Conservation (phyloP, 2,113 vertebrate species). For the Xenus cinereus region DNA sequence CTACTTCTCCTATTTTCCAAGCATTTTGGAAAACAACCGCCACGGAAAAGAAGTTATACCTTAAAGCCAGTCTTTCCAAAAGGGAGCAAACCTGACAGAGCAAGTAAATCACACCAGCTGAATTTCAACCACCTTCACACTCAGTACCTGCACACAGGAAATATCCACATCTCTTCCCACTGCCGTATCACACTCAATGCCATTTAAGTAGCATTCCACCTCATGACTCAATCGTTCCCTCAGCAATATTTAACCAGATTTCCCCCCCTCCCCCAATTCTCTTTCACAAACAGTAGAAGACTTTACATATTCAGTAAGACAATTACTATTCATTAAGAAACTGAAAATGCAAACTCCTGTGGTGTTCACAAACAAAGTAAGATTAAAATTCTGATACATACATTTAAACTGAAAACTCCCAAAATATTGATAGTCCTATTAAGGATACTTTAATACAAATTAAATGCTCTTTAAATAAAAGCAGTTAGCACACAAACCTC, state of each 20-base stretch:
- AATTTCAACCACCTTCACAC: neutral
- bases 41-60: neutral
- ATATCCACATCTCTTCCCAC: neutral
- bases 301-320: neutral
- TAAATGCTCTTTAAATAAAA: neutral
- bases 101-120: neutral
- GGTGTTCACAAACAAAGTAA: neutral
- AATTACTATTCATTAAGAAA: neutral
- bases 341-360: neutral
- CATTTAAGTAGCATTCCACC: neutral
- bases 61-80: neutral
- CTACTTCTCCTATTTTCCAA: neutral
- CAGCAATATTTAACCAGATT: neutral
- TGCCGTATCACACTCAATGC: neutral
- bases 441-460: neutral
- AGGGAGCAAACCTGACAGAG: neutral
- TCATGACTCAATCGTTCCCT: neutral
- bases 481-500: neutral
- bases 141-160: neutral
- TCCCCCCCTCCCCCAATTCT: too few relatives aligned
- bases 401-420: neutral
- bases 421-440: neutral
- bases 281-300: neutral
- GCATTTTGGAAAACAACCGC: neutral
- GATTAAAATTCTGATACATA: neutral